phyloP scores from a whole-genome alignment of 2,888 invertebrate genomes.

The Eudasyphora cyanicolor region DNA sequence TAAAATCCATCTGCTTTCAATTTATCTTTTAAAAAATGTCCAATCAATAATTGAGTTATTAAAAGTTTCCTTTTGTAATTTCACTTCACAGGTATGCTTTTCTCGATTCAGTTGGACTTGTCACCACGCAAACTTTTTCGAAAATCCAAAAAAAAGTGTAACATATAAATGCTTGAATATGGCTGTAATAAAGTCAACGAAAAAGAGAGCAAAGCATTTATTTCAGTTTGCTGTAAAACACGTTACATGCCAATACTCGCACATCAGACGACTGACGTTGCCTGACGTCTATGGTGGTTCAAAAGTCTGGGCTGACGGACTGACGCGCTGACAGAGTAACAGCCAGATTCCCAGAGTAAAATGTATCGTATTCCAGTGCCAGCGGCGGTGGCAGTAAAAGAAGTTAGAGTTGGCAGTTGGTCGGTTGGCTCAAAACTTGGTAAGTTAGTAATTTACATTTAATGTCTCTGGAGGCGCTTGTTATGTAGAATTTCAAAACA shows the following conservation, averaged over 20 bases:
- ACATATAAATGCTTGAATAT: neutral
- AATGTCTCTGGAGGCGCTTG: constrained; percentile 55
- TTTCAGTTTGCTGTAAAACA: constrained; percentile 5
- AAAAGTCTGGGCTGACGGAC: too few relatives aligned
- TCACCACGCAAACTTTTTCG: neutral
- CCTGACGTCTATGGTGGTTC: neutral
- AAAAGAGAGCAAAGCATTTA: constrained; percentile 3
- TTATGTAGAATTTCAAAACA: constrained; percentile 54
- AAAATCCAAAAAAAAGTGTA: too few relatives aligned
- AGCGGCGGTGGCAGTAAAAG: constrained; percentile 8
- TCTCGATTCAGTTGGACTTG: neutral
- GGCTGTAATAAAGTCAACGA: neutral
- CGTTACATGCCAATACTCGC: neutral
- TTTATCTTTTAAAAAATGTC: too few relatives aligned
- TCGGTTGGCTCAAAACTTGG: neutral
- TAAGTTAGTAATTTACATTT: constrained; percentile 54
- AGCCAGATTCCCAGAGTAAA: neutral
- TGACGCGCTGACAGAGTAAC: neutral
- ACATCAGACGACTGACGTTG: neutral
- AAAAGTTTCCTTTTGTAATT: neutral
- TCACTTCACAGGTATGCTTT: neutral
- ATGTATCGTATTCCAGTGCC: neutral
- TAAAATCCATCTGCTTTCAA: too few relatives aligned
- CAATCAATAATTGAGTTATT: constrained; percentile 34
- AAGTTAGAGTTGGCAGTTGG: neutral